phyloP scores from a whole-genome alignment of 2,888 invertebrate genomes.

The Noctua janthe region DNA sequence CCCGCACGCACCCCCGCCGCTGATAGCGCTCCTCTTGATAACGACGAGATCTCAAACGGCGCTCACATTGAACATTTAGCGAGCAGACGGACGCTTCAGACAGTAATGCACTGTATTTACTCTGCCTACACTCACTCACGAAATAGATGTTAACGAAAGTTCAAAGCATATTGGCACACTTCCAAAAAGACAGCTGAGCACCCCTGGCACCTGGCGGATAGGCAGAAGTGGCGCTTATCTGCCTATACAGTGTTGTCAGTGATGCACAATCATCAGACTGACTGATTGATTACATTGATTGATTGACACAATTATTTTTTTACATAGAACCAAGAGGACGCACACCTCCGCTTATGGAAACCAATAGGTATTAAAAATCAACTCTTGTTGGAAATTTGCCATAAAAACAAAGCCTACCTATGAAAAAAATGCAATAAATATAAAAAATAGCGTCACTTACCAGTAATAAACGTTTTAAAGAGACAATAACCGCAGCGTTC shows the following conservation, averaged over 20 bases:
- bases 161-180: slow-evolving; percentile 71
- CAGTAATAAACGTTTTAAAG: slow-evolving; percentile 71
- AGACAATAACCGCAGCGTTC: slow-evolving; percentile 78
- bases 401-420: slow-evolving; percentile 1
- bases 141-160: slow-evolving; percentile 69
- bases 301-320: slow-evolving; percentile 10
- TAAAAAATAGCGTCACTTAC: slow-evolving; percentile 73
- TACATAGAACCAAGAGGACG: slow-evolving; percentile 1
- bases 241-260: slow-evolving; percentile 27
- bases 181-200: slow-evolving; percentile 69
- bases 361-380: neutral
- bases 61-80: slow-evolving; percentile 71
- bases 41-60: slow-evolving; percentile 76
- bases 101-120: slow-evolving; percentile 54
- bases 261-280: slow-evolving; percentile 13
- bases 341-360: neutral
- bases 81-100: slow-evolving; percentile 60
- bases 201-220: slow-evolving; percentile 36
- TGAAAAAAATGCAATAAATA: slow-evolving; percentile 24
- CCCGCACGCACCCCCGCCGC: slow-evolving; percentile 73
- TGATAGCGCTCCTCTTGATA: slow-evolving; percentile 84
- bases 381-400: neutral
- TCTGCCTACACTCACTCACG: slow-evolving; percentile 35
- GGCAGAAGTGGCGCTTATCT: slow-evolving; percentile 34
- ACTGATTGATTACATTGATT: slow-evolving; percentile 10